Conservation (phyloP, 2,888 invertebrate species). For the Microctonus brassicae region DNA sequence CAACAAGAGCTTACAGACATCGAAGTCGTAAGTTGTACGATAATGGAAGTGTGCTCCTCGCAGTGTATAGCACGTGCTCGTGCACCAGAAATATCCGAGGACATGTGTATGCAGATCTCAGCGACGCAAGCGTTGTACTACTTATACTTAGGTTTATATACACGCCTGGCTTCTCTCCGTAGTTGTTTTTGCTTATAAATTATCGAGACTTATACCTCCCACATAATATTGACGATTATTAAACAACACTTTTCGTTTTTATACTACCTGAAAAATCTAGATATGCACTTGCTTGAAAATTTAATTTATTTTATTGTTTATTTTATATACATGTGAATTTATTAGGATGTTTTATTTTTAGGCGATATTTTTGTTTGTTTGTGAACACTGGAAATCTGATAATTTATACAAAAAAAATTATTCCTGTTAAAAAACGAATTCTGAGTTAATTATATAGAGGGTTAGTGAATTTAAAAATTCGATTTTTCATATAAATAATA, state of each 20-base stretch:
- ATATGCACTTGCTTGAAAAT: background rate
- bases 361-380: too few species aligned
- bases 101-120: slow-evolving; percentile 20
- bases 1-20: slow-evolving; percentile 56
- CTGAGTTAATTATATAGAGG: too few species aligned
- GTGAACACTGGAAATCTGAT: too few species aligned
- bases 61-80: slow-evolving; percentile 39
- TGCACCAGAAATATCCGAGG: slow-evolving; percentile 55
- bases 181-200: slow-evolving; percentile 37
- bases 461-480: too few species aligned
- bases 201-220: slow-evolving; percentile 33
- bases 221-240: background rate
- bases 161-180: background rate
- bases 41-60: slow-evolving; percentile 49
- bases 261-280: background rate
- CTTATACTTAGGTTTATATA: background rate
- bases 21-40: slow-evolving; percentile 45
- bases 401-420: too few species aligned
- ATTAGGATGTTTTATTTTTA: too few species aligned
- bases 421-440: too few species aligned
- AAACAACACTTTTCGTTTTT: background rate
- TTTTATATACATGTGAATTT: too few species aligned
- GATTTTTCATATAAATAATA: too few species aligned
- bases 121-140: slow-evolving; percentile 1
- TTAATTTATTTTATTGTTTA: too few species aligned